Evolutionary conservation across 2,888 invertebrate species (phyloP).

Genomic region (Thymelicus lineola): DNA sequence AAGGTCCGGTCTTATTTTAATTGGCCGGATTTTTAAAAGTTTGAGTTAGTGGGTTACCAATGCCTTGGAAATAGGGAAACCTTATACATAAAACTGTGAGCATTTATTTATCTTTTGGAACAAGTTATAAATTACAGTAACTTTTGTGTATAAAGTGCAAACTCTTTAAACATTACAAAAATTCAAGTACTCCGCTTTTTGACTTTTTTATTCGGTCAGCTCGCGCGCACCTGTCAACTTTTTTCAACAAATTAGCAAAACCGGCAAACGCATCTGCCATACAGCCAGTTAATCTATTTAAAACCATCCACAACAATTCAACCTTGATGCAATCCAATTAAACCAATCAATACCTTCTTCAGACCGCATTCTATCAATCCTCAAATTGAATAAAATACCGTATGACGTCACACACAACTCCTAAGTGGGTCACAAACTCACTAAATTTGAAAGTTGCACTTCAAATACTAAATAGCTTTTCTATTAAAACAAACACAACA

Average conservation of each 20-base stretch:
- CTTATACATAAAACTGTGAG: no score
- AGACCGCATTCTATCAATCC: conserved; percentile 18
- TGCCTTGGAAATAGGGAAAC: no score
- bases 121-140: no score
- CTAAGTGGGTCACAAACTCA: conserved; percentile 55
- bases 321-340: conserved; percentile 35
- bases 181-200: no score
- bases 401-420: conserved; percentile 57
- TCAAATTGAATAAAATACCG: conserved; percentile 38
- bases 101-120: no score
- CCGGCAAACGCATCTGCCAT: conserved; percentile 1
- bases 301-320: neutral
- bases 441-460: conserved; percentile 50
- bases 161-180: neutral
- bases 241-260: neutral
- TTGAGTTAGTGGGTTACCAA: no score
- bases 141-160: no score
- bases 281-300: conserved; percentile 9
- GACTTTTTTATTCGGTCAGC: neutral
- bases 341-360: conserved; percentile 24
- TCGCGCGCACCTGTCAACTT: neutral
- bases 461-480: neutral
- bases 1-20: no score
- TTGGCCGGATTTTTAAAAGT: no score
- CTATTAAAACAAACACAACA: neutral